Evolutionary conservation across 2,888 invertebrate species (phyloP), one percentile per base, ranked within the genome.

Genomic region (Anodontia alba): DNA sequence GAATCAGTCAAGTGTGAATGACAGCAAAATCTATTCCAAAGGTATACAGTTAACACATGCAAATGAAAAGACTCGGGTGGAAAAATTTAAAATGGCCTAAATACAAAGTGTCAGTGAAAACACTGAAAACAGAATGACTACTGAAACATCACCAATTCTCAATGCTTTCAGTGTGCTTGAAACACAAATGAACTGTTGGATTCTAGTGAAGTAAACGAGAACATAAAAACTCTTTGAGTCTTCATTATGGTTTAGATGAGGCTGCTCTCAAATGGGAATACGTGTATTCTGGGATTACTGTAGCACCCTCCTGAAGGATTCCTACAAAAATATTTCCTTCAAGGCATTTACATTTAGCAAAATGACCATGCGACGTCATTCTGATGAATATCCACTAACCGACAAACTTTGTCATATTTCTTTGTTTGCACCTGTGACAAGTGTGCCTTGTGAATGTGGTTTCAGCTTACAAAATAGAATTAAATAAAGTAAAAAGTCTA

Each of bases 361-460:
- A 17, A 66, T 72, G 72, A 31, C 33, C 1, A 42, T 72, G 31
- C 33, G 23, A 0, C 36, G 54, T 15, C 54, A 54, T 54, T 26
- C 31, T 29, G 54, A 68, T 36, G 54, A 76, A 38, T 76, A 76
- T 69, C 76, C 76, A 43, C 26, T 54, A 54, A 76, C 76, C 29
- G 5, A 38, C 5, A 33, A 69, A 49, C 42, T 74, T 1, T 23
- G 49, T 23, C 33, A 29, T 62, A 74, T 74, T 26, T 38, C 67
- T 23, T 31, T 68, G 76, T 76, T 69, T 69, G 43, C 70, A 33
- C 76, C 76, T 49, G 70, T 76, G 3, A 76, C 69, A 23, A 69
- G 69, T 76, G 76, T 76, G n/a, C 31, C 76, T 17, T 76, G 76
- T 76, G 76, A 76, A 73, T 20, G 73, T 20, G 73, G 73, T 8